These are phyloP conservation scores for Drosophila lowei DNA, from an alignment of 1,140 invertebrate genomes.

Conservation along the genomic window DNA sequence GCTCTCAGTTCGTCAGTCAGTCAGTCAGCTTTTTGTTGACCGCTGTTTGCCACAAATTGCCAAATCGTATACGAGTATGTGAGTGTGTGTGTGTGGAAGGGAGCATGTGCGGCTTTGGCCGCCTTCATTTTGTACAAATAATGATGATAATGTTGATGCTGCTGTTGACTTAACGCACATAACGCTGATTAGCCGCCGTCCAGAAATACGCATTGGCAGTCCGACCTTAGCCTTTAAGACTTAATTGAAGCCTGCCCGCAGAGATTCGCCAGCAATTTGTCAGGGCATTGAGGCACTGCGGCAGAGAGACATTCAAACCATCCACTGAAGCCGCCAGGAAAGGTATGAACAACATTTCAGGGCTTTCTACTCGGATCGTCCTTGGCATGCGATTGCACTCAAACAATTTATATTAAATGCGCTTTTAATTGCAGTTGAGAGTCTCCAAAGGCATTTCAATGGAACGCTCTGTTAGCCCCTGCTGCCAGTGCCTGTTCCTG, in stretches of 20 bases:
- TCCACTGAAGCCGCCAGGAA: constrained; percentile 2
- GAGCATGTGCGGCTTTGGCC: constrained; percentile 32
- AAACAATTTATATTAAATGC: constrained; percentile 68
- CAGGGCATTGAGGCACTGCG: neutral
- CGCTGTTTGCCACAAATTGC: constrained; percentile 64
- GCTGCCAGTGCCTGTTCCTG: too few relatives aligned
- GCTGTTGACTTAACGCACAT: constrained; percentile 71
- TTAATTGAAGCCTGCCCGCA: constrained; percentile 18
- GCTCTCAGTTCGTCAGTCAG: constrained; percentile 13
- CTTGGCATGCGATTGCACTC: constrained; percentile 53
- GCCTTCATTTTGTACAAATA: constrained; percentile 69
- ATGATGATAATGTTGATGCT: constrained; percentile 66
- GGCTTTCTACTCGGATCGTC: constrained; percentile 30
- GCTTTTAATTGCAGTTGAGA: constrained; percentile 61
- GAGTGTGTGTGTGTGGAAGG: constrained; percentile 36
- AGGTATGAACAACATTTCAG: constrained; percentile 18
- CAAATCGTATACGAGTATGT: constrained; percentile 49
- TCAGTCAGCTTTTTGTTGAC: constrained; percentile 42
- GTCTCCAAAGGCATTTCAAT: constrained; percentile 51
- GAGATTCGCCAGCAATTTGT: constrained; percentile 22
- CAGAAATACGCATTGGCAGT: constrained; percentile 7
- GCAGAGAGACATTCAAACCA: constrained; percentile 8
- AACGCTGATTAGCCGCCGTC: constrained; percentile 53
- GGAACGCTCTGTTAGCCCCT: neutral
- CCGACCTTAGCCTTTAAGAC: neutral